A percentile compares a stretch with the other conserved stretches of the same genome.
Evolutionary conservation across 2,888 invertebrate species (phyloP).

Genomic region (Acanthosepion esculentum): DNA sequence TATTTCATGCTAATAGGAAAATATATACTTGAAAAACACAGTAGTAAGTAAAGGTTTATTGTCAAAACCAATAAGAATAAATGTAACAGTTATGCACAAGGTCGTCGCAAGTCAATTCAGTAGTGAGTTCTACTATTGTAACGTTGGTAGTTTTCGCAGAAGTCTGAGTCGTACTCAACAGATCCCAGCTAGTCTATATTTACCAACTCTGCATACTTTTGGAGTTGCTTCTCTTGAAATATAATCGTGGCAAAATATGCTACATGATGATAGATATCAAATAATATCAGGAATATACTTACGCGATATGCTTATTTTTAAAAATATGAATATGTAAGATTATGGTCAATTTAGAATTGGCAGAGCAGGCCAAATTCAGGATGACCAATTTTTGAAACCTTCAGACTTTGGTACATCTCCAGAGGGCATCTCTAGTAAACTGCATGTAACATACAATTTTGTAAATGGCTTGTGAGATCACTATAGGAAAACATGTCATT

Average conservation of each 20-base stretch:
- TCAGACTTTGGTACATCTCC: not conserved
- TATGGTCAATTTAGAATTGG: slow-evolving; percentile 22
- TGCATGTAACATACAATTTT: not conserved
- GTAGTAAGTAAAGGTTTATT: too few species aligned
- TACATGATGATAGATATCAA: not conserved
- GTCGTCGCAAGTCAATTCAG: too few species aligned
- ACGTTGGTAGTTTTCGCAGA: too few species aligned
- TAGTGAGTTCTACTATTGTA: too few species aligned
- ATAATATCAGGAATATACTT: not conserved
- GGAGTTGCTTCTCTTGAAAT: not conserved
- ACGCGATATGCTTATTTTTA: not conserved
- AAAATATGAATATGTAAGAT: not conserved
- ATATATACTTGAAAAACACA: too few species aligned
- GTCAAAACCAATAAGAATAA: too few species aligned
- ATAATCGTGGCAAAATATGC: not conserved
- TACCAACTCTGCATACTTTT: not conserved
- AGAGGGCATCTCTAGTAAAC: not conserved
- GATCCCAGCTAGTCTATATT: too few species aligned
- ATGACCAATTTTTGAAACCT: not conserved
- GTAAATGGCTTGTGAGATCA: not conserved
- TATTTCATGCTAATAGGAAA: too few species aligned
- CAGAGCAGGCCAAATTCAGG: not conserved
- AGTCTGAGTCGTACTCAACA: too few species aligned
- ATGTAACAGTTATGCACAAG: too few species aligned
- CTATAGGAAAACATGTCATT: not conserved